Evolutionary conservation across 2,888 invertebrate genomes (phyloP), one percentile per base, ranked within the genome.

Genomic region (Globia sparganii): DNA sequence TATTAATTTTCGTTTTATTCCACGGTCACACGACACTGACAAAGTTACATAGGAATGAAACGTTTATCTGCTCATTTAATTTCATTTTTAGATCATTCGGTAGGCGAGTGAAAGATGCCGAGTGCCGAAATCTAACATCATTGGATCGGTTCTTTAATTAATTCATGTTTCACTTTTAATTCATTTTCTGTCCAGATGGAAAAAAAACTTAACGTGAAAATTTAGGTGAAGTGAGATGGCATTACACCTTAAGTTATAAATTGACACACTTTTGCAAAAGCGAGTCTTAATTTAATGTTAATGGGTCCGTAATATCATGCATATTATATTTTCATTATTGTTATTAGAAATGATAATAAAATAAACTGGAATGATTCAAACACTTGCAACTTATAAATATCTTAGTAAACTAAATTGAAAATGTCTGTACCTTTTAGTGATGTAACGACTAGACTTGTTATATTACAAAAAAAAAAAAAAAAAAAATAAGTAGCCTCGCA

Each of bases 261-360:
- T 25, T 53, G 25, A 53, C 11, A 53, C 53, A n/a, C n/a, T 84
- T 78, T 73, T 71, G 71, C 70, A 85, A 84, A 84, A 85, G 70
- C 70, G n/a, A 46, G 31, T 80, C 59, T 74, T 74, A 61, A 0
- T n/a, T 28, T 64, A 43, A 69, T 21, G 34, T 73, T 71, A 9
- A 40, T 28, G 56, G 69, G 59, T 70, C 68, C 74, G 62, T 75
- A 77, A 70, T 85, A 84, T 62, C 53, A 18, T 31, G 9, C 4
- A 9, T 28, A 5, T 2, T n/a, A 31, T 25, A 25, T 31, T 43
- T 66, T 31, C 31, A 3, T 18, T 18, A 3, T n/a, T 53, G 13
- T 28, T 40, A 2, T n/a, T 40, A 58, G 21, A 37, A 70, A 46
- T 49, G 4, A 8, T 31, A n/a, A 15, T 9, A 40, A 59, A 13